Conservation (phyloP, 2,888 invertebrate genomes). For the Ectemnius cavifrons region DNA sequence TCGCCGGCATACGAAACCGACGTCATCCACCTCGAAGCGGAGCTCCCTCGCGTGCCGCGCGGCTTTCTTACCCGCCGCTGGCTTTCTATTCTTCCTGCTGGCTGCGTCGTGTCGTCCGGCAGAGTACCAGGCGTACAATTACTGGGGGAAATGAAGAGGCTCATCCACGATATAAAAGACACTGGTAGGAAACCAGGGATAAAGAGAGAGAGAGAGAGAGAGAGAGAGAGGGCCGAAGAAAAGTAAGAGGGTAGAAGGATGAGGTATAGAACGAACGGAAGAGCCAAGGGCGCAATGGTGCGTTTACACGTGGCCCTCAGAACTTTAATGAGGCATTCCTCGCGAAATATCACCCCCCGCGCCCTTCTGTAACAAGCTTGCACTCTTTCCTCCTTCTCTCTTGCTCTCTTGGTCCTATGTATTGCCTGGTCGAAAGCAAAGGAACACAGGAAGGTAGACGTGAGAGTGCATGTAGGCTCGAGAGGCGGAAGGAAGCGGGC, state of each 20-base stretch:
- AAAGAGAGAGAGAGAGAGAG: slow-evolving; percentile 22
- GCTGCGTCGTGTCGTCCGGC: slow-evolving; percentile 14
- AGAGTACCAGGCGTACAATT: slow-evolving; percentile 41
- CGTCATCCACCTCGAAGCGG: slow-evolving; percentile 13
- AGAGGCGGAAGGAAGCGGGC: slow-evolving; percentile 24
- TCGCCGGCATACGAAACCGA: neutral
- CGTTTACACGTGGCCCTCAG: slow-evolving; percentile 44
- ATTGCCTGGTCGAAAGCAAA: neutral
- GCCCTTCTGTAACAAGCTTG: neutral
- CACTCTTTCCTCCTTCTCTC: slow-evolving; percentile 11
- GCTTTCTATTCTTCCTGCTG: slow-evolving; percentile 1
- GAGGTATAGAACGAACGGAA: slow-evolving; percentile 6
- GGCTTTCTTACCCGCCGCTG: slow-evolving; percentile 18
- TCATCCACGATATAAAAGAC: neutral
- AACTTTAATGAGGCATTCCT: slow-evolving; percentile 49
- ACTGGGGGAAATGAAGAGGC: slow-evolving; percentile 28
- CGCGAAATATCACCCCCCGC: slow-evolving; percentile 29
- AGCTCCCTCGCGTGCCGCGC: slow-evolving; percentile 14
- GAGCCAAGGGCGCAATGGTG: slow-evolving; percentile 37
- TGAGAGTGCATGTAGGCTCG: slow-evolving; percentile 20
- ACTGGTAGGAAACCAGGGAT: slow-evolving; percentile 3
- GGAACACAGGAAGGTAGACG: slow-evolving; percentile 4
- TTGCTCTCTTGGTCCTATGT: slow-evolving; percentile 8
- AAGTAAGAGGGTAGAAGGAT: slow-evolving; percentile 7
- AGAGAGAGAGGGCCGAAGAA: slow-evolving; percentile 3